Conservation (phyloP, 2,888 invertebrate species). For the Drosophila helvetica region DNA sequence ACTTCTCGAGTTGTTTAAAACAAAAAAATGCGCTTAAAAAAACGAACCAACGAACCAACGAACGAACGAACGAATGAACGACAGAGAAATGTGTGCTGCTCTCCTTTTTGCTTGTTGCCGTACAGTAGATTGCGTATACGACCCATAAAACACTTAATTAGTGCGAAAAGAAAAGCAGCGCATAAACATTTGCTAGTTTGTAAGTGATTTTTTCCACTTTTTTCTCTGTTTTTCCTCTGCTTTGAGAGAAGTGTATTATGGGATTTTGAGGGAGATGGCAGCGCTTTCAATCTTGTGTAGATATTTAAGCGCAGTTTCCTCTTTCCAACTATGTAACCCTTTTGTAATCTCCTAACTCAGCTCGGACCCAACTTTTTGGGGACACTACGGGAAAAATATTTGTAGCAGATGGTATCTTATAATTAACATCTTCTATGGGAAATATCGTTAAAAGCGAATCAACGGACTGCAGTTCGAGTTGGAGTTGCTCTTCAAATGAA, state of each 20-base stretch:
- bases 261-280: neutral
- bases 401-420: no score
- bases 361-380: no score
- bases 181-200: constrained; percentile 32
- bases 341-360: no score
- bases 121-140: constrained; percentile 54
- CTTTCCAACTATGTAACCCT: no score
- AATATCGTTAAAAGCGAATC: no score
- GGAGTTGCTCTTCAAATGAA: no score
- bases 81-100: neutral
- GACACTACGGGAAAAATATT: no score
- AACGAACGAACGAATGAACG: neutral
- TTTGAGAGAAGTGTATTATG: neutral
- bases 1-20: constrained; percentile 35
- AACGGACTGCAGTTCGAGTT: no score
- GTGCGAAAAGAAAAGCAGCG: constrained; percentile 29
- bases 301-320: no score
- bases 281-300: no score
- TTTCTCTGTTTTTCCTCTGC: neutral
- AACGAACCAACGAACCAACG: neutral
- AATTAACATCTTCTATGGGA: no score
- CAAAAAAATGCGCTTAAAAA: constrained; percentile 50
- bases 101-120: neutral
- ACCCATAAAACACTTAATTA: constrained; percentile 72
- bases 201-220: neutral